Conservation (phyloP, 1,140 invertebrate genomes). For the Wiebesia pumilae region DNA sequence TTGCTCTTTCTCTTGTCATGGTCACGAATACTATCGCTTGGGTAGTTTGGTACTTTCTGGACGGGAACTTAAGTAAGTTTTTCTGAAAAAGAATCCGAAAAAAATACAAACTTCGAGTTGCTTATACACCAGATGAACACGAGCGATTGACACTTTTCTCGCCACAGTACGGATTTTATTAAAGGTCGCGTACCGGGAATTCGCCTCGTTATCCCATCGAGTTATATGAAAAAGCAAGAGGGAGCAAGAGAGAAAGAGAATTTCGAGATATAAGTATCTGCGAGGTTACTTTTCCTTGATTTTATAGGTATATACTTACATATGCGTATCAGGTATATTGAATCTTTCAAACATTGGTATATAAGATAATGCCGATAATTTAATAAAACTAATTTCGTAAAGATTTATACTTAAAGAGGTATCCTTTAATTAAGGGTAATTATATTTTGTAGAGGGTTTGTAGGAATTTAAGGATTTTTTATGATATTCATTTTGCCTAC, state of each 20-base stretch:
- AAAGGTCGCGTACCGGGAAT: slow-evolving; percentile 49
- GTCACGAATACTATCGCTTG: slow-evolving; percentile 15
- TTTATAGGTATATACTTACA: neutral
- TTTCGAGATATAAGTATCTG: no score
- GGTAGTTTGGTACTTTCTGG: slow-evolving; percentile 24
- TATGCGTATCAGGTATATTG: neutral
- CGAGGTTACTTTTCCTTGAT: neutral
- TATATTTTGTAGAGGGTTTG: neutral
- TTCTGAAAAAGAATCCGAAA: neutral
- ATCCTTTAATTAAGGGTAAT: slow-evolving; percentile 32
- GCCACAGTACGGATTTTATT: slow-evolving; percentile 38
- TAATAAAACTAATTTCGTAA: neutral
- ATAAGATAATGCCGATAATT: slow-evolving; percentile 10
- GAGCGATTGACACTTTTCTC: slow-evolving; percentile 50
- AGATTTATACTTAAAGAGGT: neutral
- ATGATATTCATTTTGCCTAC: neutral
- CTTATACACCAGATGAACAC: slow-evolving; percentile 28
- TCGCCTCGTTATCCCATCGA: slow-evolving; percentile 40
- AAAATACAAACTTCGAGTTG: neutral
- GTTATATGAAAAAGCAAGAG: slow-evolving; percentile 2
- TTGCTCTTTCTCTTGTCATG: neutral
- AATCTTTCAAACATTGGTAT: neutral
- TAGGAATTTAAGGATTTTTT: slow-evolving; percentile 9
- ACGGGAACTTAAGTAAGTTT: slow-evolving; percentile 14
- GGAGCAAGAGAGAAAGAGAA: neutral